Evolutionary conservation across 2,888 invertebrate genomes (phyloP), one percentile per base, ranked within the genome.

Genomic region (Stenchaetothrips biformis): DNA sequence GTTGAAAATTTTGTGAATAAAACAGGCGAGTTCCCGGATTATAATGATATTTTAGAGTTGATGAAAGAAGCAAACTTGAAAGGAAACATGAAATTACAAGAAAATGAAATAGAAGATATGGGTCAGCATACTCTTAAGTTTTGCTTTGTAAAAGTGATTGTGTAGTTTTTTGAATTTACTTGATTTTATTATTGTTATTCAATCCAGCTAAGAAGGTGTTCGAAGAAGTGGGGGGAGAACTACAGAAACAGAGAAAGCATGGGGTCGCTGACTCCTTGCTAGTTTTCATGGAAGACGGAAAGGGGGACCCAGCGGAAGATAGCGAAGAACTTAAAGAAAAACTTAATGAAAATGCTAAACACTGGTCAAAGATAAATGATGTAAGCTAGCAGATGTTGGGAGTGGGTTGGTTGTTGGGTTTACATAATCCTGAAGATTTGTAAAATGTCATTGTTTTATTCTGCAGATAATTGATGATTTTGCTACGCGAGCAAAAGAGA

Each of bases 1-100:
- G 78, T 81, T 13, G 80, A 81, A 67, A 80, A 47, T n/a, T 80
- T 81, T 48, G 78, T 81, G 6, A 81, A 81, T 78, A 79, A 80
- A 77, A 80, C 78, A 11, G 78, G 79, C 8, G 78, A 79, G 48
- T 80, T 81, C 79, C 81, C 81, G 8, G 81, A 81, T 77, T 81
- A 49, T 78, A 78, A 77, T 80, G 81, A 81, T 77, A 79, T 81
- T 48, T 78, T 80, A 21, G 74, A 59, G 16, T 25, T 80, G 48
- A 80, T 81, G 13, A 78, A 77, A 16, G 59, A 80, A 78, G 25
- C 25, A 2, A 74, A 74, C 8, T 25, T 25, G 2, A 21, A 74
- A 8, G 11, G 25, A 7, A 25, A 74, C 11, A 11, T 74, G 25
- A 74, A 74, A 11, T 74, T 74, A 25, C 25, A 21, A 0, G 67